These are phyloP conservation scores for Maniola jurtina DNA, from an alignment of 1,140 invertebrate species.

Conservation along the genomic window DNA sequence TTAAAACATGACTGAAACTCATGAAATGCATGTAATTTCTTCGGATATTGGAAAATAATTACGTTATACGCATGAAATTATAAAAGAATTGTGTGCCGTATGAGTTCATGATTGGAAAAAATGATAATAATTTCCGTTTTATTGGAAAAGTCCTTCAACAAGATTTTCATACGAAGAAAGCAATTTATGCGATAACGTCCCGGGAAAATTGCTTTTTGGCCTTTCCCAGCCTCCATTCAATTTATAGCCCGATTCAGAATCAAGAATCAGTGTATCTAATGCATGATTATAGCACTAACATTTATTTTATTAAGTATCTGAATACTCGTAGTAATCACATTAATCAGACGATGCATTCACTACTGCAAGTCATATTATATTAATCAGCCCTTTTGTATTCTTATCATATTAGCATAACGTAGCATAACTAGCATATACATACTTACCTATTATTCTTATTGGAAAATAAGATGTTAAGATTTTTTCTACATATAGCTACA, in stretches of 20 bases:
- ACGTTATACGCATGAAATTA: constrained; percentile 10
- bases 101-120: constrained; percentile 19
- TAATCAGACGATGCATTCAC: background rate
- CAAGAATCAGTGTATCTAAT: constrained; percentile 22
- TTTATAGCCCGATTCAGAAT: constrained; percentile 66
- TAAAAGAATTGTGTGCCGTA: constrained; percentile 14
- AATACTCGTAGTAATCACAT: background rate
- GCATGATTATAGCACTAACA: constrained; percentile 6
- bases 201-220: constrained; percentile 66
- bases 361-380: too few species aligned
- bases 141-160: constrained; percentile 60
- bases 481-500: too few species aligned
- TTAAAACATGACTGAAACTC: too few species aligned
- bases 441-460: too few species aligned
- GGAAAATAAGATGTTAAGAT: too few species aligned
- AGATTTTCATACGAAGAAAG: constrained; percentile 65
- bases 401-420: too few species aligned
- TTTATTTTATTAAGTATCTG: background rate
- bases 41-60: background rate
- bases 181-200: constrained; percentile 71
- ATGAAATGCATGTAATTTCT: background rate
- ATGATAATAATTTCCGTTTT: constrained; percentile 59
- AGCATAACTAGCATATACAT: too few species aligned
- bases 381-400: too few species aligned
- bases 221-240: constrained; percentile 60